A percentile compares a stretch with the other conserved stretches of the same genome.
Conservation (phyloP, 2,888 invertebrate species). For the Hemithea aestivaria region DNA sequence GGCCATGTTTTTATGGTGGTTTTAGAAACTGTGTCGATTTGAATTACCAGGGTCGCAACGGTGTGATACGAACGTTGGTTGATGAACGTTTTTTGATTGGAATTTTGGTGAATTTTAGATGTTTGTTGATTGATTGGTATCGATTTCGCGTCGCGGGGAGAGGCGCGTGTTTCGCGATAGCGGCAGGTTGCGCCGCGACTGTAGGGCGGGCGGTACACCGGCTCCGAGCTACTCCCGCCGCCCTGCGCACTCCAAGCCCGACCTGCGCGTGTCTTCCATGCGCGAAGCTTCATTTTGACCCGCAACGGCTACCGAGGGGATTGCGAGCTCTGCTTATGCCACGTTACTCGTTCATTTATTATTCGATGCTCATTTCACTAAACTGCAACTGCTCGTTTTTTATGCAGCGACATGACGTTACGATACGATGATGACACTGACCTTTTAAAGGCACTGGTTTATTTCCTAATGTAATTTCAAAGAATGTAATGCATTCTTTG, state of each 20-base stretch:
- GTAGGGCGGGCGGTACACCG: slow-evolving; percentile 42
- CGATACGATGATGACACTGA: too few relatives aligned
- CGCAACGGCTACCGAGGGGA: slow-evolving; percentile 48
- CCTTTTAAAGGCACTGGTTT: too few relatives aligned
- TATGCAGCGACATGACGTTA: too few relatives aligned
- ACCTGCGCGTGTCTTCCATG: slow-evolving; percentile 50
- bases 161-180: slow-evolving; percentile 59
- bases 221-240: slow-evolving; percentile 26
- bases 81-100: neutral
- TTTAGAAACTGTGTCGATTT: slow-evolving; percentile 26
- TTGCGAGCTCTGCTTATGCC: slow-evolving; percentile 18
- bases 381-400: too few relatives aligned
- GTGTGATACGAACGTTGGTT: slow-evolving; percentile 27
- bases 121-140: slow-evolving; percentile 48
- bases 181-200: slow-evolving; percentile 75
- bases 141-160: slow-evolving; percentile 51
- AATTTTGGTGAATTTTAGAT: slow-evolving; percentile 23
- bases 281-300: slow-evolving; percentile 53
- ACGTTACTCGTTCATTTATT: too few relatives aligned
- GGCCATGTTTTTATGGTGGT: slow-evolving; percentile 54
- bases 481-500: too few relatives aligned
- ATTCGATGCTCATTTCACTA: too few relatives aligned
- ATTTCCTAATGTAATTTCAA: too few relatives aligned
- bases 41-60: slow-evolving; percentile 42
- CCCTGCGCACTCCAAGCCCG: slow-evolving; percentile 29